Base-by-base conservation (phyloP, 2,888 invertebrate genomes). In the Lumbricus terrestris region DNA sequence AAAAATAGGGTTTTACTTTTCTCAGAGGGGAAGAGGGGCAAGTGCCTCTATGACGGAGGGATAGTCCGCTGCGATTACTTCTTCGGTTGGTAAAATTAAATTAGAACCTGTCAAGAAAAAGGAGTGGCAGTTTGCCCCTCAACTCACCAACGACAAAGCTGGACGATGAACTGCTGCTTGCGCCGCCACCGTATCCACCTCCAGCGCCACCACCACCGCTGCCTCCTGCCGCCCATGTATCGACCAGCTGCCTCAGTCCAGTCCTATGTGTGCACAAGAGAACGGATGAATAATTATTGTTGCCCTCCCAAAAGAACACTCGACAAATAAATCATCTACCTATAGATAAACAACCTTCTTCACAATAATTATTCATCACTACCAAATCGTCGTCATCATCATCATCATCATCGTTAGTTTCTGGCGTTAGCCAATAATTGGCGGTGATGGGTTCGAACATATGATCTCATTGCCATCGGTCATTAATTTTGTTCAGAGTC, bases 311-410 rank as follows among this genome's bases (percentile, higher is more conserved):
- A n/a, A 18, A 47, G 23, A 47, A 47, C 47, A 47, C 6, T 23
- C 23, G 47, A 47, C 23, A 18, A 18, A 20, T 15, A 23, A 23
- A 47, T 20, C 47, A 23, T 47, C 18, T 47, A 47, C 47, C 47
- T 23, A 47, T 47, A n/a, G n/a, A n/a, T n/a, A 8, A 38, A 20
- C 18, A 47, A 18, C 13, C 6, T 38, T 69, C 23, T 13, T 33
- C 34, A 42, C 13, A 13, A 89, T n/a, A n/a, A n/a, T n/a, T n/a
- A n/a, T n/a, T 42, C 40, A 33, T 42, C 89, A 89, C 33, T 47
- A 40, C 34, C 47, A 89, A 42, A 23, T 47, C 89, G 13, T 89
- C 89, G 33, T 89, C 89, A 13, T 89, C 89, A 4, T 47, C 89
- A 1, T 47, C 40, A 13, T 89, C 89, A 89, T 42, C 89, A 40